Evolutionary conservation across 2,797 vertebrate genomes (phyloP).

Genomic region (Enteromius paludinosus): DNA sequence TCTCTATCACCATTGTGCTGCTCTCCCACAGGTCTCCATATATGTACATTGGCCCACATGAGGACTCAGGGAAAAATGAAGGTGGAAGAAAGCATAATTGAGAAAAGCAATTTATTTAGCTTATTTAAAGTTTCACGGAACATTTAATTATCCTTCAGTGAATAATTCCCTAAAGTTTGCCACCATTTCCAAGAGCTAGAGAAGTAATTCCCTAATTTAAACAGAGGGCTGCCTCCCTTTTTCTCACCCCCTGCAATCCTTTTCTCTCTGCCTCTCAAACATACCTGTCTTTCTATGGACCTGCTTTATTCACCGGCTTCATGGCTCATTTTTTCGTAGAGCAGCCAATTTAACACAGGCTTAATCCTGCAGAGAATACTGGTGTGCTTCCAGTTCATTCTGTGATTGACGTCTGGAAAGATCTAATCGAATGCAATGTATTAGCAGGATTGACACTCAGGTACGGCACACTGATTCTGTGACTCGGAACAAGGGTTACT

Average conservation of each 20-base stretch:
- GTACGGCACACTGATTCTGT: slow-evolving; percentile 56
- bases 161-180: slow-evolving; percentile 74
- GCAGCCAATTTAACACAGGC: slow-evolving; percentile 78
- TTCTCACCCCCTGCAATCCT: slow-evolving; percentile 33
- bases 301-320: slow-evolving; percentile 68
- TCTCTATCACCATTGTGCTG: not conserved
- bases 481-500: slow-evolving; percentile 54
- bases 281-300: slow-evolving; percentile 49
- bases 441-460: slow-evolving; percentile 74
- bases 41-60: slow-evolving; percentile 8
- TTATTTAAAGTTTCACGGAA: slow-evolving; percentile 77
- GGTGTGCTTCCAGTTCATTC: slow-evolving; percentile 60
- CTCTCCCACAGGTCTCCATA: not conserved
- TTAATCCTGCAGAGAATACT: slow-evolving; percentile 76
- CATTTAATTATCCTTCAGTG: slow-evolving; percentile 77
- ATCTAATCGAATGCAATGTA: slow-evolving; percentile 71
- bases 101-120: slow-evolving; percentile 81
- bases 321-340: slow-evolving; percentile 68
- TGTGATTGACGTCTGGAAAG: slow-evolving; percentile 73
- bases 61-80: slow-evolving; percentile 19
- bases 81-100: slow-evolving; percentile 69
- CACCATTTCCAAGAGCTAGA: slow-evolving; percentile 66
- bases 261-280: slow-evolving; percentile 1
- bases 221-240: slow-evolving; percentile 68
- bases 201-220: slow-evolving; percentile 72